These are phyloP conservation scores for Timema cristinae DNA, from an alignment of 2,888 invertebrate species.

Conservation along the genomic window DNA sequence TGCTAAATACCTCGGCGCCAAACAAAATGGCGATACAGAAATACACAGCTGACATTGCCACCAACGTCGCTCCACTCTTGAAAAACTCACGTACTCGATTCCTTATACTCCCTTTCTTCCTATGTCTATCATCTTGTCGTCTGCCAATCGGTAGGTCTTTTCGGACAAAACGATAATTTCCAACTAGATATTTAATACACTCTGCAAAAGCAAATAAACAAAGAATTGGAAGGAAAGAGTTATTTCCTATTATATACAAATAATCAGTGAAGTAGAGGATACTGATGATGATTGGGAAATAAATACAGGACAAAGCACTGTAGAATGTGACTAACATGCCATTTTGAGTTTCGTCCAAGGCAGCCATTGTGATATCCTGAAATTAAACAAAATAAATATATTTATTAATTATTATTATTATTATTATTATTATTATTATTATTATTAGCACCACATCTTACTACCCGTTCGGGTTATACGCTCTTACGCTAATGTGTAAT, in stretches of 20 bases:
- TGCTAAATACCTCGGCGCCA: conserved; percentile 61
- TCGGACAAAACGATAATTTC: conserved; percentile 19
- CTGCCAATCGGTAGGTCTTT: conserved; percentile 11
- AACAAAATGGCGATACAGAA: conserved; percentile 61
- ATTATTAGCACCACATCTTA: no score
- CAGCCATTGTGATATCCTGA: not conserved
- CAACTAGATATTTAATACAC: conserved; percentile 48
- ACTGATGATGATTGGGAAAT: conserved; percentile 54
- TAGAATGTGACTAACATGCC: conserved; percentile 43
- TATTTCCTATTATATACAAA: conserved; percentile 58
- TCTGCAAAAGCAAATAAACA: conserved; percentile 49
- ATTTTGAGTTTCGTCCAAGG: not conserved
- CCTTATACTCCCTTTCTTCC: conserved; percentile 17
- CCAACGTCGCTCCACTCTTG: conserved; percentile 49
- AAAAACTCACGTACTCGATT: conserved; percentile 49
- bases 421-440: no score
- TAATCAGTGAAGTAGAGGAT: conserved; percentile 33
- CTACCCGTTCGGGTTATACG: no score
- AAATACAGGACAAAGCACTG: conserved; percentile 58
- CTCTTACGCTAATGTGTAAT: no score
- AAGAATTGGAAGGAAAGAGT: conserved; percentile 44
- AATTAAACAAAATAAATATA: not conserved
- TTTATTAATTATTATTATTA: not conserved
- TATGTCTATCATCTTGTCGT: conserved; percentile 18
- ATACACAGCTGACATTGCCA: conserved; percentile 51